Evolutionary conservation across 2,113 vertebrate species (phyloP), one percentile per base, ranked within the genome.

Genomic region (Channa maculata): DNA sequence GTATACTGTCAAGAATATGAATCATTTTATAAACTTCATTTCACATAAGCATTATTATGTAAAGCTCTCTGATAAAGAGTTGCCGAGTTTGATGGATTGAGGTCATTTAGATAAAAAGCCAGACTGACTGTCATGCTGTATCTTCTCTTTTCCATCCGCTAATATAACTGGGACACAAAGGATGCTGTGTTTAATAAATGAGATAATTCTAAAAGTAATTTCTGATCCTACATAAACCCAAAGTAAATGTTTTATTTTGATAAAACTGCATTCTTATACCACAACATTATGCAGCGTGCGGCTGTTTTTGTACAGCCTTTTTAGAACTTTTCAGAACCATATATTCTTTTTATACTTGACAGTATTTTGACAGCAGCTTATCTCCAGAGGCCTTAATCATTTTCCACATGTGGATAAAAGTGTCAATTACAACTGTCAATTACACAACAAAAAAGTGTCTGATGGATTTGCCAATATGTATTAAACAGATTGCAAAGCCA

Each of bases 21-120:
- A 79, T 63, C 50, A 13, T 13, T 69, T 14, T 9, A 24, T 15
- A 10, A 63, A 61, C 53, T 66, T 68, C 6, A 66, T 50, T 80
- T 60, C 50, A 60, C 37, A 41, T 9, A 38, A 83, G 58, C 38
- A 50, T 58, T 55, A 61, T 79, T 67, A 79, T 62, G 49, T 70
- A 82, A 84, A 76, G 53, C 51, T 37, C 60, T 44, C 34, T 24
- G 37, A 85, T 78, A 52, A 74, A 63, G 53, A 62, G 58, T 73
- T 52, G 75, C 39, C 5, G 34, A 37, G 50, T 71, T 65, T 73
- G 83, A 91, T 88, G 71, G 74, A 89, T 80, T 60, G 63, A 45
- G 79, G 79, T 75, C 37, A 43, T 87, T 76, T 75, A 58, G 53
- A 59, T 73, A 75, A 80, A 77, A 79, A 67, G 60, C n/a, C 60